Percentiles rank a stretch among this genome's conserved stretches.
These are phyloP conservation scores for Aplodontia rufa DNA, from an alignment of 2,113 vertebrate species.

Conservation along the genomic window DNA sequence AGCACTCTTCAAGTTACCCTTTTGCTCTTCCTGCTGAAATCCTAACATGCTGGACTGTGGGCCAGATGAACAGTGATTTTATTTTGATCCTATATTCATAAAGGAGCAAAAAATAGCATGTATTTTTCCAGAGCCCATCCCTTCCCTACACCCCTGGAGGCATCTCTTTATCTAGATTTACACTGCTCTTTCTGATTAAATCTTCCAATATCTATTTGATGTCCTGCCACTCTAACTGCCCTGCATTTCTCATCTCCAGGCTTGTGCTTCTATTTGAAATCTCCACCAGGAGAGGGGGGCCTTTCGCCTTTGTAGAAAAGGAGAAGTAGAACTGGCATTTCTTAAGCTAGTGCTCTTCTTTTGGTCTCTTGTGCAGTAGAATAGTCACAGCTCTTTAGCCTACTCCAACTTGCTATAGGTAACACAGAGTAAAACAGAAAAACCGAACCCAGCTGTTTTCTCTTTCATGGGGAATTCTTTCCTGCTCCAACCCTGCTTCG, in stretches of 20 bases:
- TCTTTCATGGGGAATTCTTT: not conserved
- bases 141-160: not conserved
- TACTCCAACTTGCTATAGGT: not conserved
- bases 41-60: not conserved
- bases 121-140: not conserved
- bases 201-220: not conserved
- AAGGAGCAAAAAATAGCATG: slow-evolving; percentile 10
- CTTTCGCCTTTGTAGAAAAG: slow-evolving; percentile 81
- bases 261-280: slow-evolving; percentile 68
- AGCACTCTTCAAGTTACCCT: not conserved
- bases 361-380: slow-evolving; percentile 22
- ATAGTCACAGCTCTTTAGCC: not conserved
- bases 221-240: not conserved
- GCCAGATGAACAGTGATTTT: not conserved
- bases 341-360: slow-evolving; percentile 18
- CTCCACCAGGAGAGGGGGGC: slow-evolving; percentile 86
- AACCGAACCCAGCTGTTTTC: not conserved
- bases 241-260: slow-evolving; percentile 20
- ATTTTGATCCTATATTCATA: slow-evolving; percentile 56
- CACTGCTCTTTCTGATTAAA: not conserved
- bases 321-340: slow-evolving; percentile 27
- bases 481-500: not conserved
- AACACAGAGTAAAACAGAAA: slow-evolving; percentile 57
- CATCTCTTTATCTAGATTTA: slow-evolving; percentile 35
- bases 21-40: slow-evolving; percentile 35